These are phyloP conservation scores for Machimus atricapillus DNA, from an alignment of 2,888 invertebrate genomes.

Conservation along the genomic window DNA sequence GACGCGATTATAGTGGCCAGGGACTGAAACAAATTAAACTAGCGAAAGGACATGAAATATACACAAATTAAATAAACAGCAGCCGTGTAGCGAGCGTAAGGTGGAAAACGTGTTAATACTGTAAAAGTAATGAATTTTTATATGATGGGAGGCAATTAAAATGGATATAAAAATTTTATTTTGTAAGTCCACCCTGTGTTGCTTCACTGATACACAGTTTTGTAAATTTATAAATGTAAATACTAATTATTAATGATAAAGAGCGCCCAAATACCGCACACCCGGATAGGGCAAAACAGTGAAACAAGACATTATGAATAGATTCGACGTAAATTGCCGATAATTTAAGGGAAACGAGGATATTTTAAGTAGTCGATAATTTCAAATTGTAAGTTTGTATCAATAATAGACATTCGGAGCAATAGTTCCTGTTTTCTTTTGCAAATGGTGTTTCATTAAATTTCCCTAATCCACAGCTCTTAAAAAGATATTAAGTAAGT, in stretches of 20 bases:
- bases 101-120: slow-evolving; percentile 16
- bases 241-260: slow-evolving; percentile 19
- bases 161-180: slow-evolving; percentile 2
- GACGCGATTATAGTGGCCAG: slow-evolving; percentile 19
- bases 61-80: neutral
- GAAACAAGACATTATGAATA: slow-evolving; percentile 15
- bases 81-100: neutral
- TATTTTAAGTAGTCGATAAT: slow-evolving; percentile 26
- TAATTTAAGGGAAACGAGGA: slow-evolving; percentile 16
- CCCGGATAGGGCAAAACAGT: neutral
- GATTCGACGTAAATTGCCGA: neutral
- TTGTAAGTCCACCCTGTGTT: slow-evolving; percentile 36
- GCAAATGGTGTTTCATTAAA: slow-evolving; percentile 12
- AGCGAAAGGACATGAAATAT: slow-evolving; percentile 5
- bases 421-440: slow-evolving; percentile 37
- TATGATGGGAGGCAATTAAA: slow-evolving; percentile 28
- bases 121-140: slow-evolving; percentile 36
- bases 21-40: slow-evolving; percentile 30
- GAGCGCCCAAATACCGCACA: neutral
- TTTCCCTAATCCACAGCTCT: neutral
- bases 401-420: slow-evolving; percentile 31
- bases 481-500: no score
- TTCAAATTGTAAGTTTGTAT: slow-evolving; percentile 34
- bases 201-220: slow-evolving; percentile 29
- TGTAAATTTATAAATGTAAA: slow-evolving; percentile 34